Percentiles rank a stretch among this genome's conserved stretches.
These are phyloP conservation scores for Ctenomys sociabilis DNA, from an alignment of 2,113 vertebrate genomes.

Conservation along the genomic window DNA sequence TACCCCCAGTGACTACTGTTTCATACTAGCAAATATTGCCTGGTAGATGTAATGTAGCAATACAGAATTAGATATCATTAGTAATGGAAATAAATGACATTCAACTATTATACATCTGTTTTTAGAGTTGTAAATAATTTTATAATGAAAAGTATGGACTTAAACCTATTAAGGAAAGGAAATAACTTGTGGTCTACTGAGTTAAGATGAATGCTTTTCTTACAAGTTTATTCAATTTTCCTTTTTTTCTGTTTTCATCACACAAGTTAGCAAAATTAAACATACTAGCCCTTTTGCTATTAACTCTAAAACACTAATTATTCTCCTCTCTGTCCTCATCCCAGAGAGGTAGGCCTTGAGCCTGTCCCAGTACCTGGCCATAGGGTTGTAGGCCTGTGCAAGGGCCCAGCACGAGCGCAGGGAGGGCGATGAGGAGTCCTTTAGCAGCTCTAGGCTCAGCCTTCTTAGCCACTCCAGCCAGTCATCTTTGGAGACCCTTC, in stretches of 20 bases:
- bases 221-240: not conserved
- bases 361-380: constrained; percentile 91
- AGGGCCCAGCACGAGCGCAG: constrained; percentile 98
- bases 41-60: not conserved
- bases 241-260: not conserved
- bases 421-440: constrained; percentile 97
- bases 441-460: constrained; percentile 96
- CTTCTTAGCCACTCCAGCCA: constrained; percentile 98
- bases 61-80: not conserved
- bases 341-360: not conserved
- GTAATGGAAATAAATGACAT: not conserved
- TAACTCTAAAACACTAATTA: not conserved
- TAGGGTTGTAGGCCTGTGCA: constrained; percentile 98
- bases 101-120: not conserved
- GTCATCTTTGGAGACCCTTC: constrained; percentile 99
- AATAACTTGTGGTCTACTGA: not conserved
- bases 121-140: constrained; percentile 21
- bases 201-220: not conserved
- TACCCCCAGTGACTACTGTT: not conserved
- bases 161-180: constrained; percentile 12
- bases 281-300: not conserved
- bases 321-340: not conserved
- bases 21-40: not conserved
- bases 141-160: not conserved
- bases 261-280: not conserved